Conservation (phyloP, 1,140 invertebrate genomes). For the Metopolophium dirhodum region DNA sequence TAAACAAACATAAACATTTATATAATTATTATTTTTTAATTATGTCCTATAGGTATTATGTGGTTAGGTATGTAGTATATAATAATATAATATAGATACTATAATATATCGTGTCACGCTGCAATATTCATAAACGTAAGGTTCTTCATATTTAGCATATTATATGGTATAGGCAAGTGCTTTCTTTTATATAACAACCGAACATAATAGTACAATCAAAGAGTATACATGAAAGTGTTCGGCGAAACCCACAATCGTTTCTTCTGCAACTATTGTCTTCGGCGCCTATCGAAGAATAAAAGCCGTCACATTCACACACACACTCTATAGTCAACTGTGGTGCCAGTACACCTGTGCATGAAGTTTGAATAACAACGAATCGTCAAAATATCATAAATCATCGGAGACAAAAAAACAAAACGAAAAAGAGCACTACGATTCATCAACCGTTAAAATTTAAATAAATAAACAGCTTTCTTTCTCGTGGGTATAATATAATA, state of each 20-base stretch:
- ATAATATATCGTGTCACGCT: not conserved
- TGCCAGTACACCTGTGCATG: not conserved
- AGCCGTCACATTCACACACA: not conserved
- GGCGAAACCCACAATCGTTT: not conserved
- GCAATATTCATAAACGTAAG: not conserved
- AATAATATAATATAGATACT: not conserved
- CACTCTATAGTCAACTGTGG: not conserved
- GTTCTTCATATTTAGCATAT: not conserved
- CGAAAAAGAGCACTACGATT: not conserved
- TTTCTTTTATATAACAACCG: conserved; percentile 15
- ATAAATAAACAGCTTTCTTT: conserved; percentile 39
- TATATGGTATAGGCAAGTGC: not conserved
- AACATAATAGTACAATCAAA: not conserved
- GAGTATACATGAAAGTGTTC: conserved; percentile 17
- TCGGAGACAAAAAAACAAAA: conserved; percentile 3
- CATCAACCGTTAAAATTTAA: conserved; percentile 19
- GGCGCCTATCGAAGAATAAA: not conserved
- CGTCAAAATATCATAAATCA: conserved; percentile 42
- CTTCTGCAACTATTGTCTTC: conserved; percentile 32
- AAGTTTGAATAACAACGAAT: not conserved
- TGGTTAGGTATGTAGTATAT: not conserved
- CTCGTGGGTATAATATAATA: not conserved
- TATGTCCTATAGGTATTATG: too few species aligned
- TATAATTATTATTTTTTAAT: not conserved
- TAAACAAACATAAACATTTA: not conserved